Conservation (phyloP, 2,888 invertebrate species). For the Melieria omissa region DNA sequence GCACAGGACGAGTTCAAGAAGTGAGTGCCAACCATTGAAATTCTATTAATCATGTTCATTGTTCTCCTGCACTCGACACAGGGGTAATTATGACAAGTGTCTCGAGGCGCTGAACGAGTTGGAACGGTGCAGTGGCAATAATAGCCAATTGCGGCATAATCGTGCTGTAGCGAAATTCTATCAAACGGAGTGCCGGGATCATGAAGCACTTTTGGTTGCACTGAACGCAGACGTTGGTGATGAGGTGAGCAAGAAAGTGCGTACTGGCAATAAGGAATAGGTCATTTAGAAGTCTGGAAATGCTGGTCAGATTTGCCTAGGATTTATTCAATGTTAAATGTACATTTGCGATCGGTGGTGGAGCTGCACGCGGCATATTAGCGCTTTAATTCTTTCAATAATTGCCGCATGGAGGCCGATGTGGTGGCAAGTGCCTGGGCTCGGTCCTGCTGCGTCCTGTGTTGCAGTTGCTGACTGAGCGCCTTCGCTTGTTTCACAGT, state of each 20-base stretch:
- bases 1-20: slow-evolving; percentile 62
- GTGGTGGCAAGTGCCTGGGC: not conserved
- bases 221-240: slow-evolving; percentile 54
- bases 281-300: not conserved
- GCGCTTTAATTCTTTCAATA: slow-evolving; percentile 16
- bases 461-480: slow-evolving; percentile 6
- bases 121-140: slow-evolving; percentile 55
- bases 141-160: slow-evolving; percentile 72
- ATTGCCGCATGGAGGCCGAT: slow-evolving; percentile 2
- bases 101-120: slow-evolving; percentile 57
- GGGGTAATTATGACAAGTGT: slow-evolving; percentile 58
- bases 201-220: slow-evolving; percentile 73
- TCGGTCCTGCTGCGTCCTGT: not conserved
- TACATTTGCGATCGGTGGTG: not conserved
- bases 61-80: slow-evolving; percentile 34
- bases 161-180: slow-evolving; percentile 86
- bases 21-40: slow-evolving; percentile 45
- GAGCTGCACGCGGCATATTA: not conserved
- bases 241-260: slow-evolving; percentile 43
- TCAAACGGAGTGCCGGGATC: slow-evolving; percentile 77
- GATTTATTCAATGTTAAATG: not conserved
- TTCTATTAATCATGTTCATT: not conserved
- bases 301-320: not conserved
- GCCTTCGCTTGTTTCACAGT: not conserved
- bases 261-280: not conserved